phyloP scores from a whole-genome alignment of 2,113 vertebrate species.

The Paradoxurus hermaphroditus region DNA sequence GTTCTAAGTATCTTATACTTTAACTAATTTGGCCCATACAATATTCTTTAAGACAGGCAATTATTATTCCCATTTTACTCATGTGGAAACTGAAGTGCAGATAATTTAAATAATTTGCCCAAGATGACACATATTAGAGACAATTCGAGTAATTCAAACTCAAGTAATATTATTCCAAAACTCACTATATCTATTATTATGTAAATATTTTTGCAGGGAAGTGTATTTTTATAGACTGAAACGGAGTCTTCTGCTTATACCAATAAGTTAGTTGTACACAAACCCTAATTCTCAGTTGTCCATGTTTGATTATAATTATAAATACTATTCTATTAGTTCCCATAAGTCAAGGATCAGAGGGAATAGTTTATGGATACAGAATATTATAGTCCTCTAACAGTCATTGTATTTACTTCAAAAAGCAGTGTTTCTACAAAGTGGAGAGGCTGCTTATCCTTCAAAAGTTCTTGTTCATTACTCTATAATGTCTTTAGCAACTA shows the following conservation, averaged over 20 bases:
- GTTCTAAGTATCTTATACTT: neutral
- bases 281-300: neutral
- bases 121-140: neutral
- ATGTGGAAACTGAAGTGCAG: neutral
- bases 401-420: neutral
- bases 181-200: neutral
- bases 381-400: neutral
- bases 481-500: neutral
- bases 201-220: neutral
- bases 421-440: neutral
- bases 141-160: neutral
- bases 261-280: neutral
- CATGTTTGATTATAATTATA: neutral
- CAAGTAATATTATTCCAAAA: neutral
- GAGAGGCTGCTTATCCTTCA: neutral
- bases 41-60: neutral
- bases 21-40: neutral
- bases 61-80: neutral
- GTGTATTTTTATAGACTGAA: neutral
- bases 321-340: neutral
- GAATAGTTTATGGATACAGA: neutral
- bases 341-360: neutral
- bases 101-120: neutral
- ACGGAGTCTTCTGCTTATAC: neutral
- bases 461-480: neutral